Conservation (phyloP, 2,888 invertebrate genomes). For the Ophioninae sp. region DNA sequence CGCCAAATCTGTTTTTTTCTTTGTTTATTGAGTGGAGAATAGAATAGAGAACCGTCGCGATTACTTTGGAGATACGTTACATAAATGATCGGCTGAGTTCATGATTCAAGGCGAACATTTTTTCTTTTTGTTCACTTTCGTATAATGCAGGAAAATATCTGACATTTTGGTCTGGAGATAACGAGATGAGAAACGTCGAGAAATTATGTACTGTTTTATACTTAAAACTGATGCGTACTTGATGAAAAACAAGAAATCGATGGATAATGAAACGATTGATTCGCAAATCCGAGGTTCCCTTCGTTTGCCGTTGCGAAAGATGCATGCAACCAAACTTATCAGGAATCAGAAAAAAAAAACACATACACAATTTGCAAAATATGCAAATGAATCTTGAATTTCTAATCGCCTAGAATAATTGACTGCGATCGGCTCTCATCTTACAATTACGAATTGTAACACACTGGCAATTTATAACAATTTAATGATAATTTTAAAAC, state of each 20-base stretch:
- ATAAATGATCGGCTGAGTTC: slow-evolving; percentile 23
- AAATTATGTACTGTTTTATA: slow-evolving; percentile 20
- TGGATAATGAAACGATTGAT: slow-evolving; percentile 39
- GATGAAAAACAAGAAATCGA: slow-evolving; percentile 12
- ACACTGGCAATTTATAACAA: slow-evolving; percentile 48
- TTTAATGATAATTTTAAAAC: slow-evolving; percentile 24
- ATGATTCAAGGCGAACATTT: slow-evolving; percentile 41
- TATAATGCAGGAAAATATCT: slow-evolving; percentile 43
- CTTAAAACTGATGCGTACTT: slow-evolving; percentile 14
- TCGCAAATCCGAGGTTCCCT: slow-evolving; percentile 8
- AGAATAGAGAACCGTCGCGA: not conserved
- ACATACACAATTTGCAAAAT: not conserved
- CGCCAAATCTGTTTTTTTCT: slow-evolving; percentile 2
- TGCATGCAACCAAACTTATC: slow-evolving; percentile 44
- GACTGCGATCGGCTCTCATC: slow-evolving; percentile 34
- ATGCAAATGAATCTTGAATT: slow-evolving; percentile 42
- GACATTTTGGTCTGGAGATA: slow-evolving; percentile 41
- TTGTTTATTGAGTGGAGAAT: not conserved
- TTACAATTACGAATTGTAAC: slow-evolving; percentile 45
- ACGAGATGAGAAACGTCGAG: slow-evolving; percentile 21
- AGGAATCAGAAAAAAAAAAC: slow-evolving; percentile 22
- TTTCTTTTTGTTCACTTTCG: slow-evolving; percentile 10
- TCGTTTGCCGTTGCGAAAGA: slow-evolving; percentile 23
- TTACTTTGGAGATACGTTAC: slow-evolving; percentile 4
- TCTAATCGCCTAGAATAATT: slow-evolving; percentile 50